Conservation (phyloP, 2,797 vertebrate species). For the Ceyx erithaca region DNA sequence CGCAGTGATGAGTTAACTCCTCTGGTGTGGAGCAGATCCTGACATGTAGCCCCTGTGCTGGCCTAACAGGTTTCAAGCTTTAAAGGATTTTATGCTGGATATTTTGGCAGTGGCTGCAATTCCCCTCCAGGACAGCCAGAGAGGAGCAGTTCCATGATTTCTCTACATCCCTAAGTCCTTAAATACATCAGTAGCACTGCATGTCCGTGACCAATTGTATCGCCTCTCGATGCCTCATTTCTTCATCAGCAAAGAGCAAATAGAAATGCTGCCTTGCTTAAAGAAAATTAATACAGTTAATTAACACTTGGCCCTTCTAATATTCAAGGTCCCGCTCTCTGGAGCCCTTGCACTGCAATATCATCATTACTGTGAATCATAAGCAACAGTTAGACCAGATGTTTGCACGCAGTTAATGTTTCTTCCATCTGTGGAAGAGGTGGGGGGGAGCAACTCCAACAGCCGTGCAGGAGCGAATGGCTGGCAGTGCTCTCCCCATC, state of each 20-base stretch:
- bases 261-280: not conserved
- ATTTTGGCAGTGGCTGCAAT: not conserved
- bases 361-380: not conserved
- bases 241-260: not conserved
- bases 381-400: slow-evolving; percentile 55
- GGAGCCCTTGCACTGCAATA: not conserved
- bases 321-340: not conserved
- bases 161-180: not conserved
- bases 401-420: slow-evolving; percentile 1
- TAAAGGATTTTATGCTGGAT: not conserved
- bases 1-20: not conserved
- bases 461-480: not conserved
- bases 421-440: not conserved
- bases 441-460: not conserved
- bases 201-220: not conserved
- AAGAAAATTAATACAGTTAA: not conserved
- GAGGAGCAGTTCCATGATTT: not conserved
- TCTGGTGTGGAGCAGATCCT: not conserved
- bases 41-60: not conserved
- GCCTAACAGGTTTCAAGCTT: slow-evolving; percentile 25
- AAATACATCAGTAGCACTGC: not conserved
- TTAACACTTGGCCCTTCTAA: not conserved
- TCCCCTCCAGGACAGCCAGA: not conserved
- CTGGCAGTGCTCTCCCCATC: not conserved
- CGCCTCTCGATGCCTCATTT: not conserved